These are phyloP conservation scores for Agapetus fuscipes DNA, from an alignment of 2,888 invertebrate genomes.

Conservation along the genomic window DNA sequence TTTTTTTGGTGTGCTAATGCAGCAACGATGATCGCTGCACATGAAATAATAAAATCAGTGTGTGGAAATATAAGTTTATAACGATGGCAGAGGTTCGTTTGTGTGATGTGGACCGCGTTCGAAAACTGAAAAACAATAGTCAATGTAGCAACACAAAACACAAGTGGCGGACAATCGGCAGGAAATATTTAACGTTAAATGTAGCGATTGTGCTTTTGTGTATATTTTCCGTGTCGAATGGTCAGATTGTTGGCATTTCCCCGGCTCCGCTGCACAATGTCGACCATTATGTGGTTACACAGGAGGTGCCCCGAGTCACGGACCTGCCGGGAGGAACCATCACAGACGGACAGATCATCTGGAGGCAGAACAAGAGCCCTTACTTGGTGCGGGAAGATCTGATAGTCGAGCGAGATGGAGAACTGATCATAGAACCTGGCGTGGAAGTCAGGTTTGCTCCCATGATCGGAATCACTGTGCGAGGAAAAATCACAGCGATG, in stretches of 20 bases:
- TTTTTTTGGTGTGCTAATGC: too few species aligned
- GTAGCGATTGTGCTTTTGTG: not conserved
- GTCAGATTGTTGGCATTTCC: conserved; percentile 7
- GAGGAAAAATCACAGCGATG: conserved; percentile 80
- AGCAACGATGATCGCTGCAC: too few species aligned
- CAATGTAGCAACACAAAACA: conserved; percentile 45
- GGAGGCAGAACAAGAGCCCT: conserved; percentile 55
- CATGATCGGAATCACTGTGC: conserved; percentile 86
- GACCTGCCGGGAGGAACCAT: conserved; percentile 56
- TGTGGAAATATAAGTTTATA: too few species aligned
- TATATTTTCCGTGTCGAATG: conserved; percentile 2
- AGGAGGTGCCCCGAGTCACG: conserved; percentile 35
- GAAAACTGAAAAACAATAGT: conserved; percentile 36
- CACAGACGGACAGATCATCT: conserved; percentile 45
- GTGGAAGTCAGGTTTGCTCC: conserved; percentile 84
- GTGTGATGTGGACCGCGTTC: conserved; percentile 2
- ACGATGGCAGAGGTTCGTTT: conserved; percentile 6
- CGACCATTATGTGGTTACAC: conserved; percentile 39
- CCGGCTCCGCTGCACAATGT: conserved; percentile 4
- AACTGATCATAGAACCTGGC: conserved; percentile 81
- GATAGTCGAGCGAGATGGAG: conserved; percentile 66
- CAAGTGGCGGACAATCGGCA: conserved; percentile 39
- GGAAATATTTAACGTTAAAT: not conserved
- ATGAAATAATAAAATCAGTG: too few species aligned
- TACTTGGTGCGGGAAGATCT: conserved; percentile 73